Percentiles rank a stretch among this genome's conserved stretches.
Evolutionary conservation across 2,888 invertebrate species (phyloP).

Genomic region (Agonopterix arenella): DNA sequence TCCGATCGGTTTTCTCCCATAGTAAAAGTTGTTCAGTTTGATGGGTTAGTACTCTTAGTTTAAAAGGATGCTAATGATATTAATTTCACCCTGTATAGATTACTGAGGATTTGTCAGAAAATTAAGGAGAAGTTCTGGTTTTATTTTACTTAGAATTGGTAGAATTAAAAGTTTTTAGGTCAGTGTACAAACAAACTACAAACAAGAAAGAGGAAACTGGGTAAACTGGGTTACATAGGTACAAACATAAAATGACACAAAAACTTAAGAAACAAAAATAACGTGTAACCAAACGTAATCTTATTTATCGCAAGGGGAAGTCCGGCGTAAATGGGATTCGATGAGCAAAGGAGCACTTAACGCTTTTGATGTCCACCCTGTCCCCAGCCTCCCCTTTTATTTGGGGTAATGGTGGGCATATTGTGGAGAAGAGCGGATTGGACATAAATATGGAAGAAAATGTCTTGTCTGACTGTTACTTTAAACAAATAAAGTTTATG

Average conservation of each 20-base stretch:
- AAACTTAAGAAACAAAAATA: slow-evolving; percentile 5
- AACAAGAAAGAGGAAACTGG: too few species aligned
- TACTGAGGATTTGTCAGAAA: too few species aligned
- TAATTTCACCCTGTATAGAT: too few species aligned
- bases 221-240: too few species aligned
- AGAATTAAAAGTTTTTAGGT: too few species aligned
- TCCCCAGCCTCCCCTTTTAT: slow-evolving; percentile 45
- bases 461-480: slow-evolving; percentile 1
- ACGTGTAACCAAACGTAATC: slow-evolving; percentile 48
- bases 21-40: too few species aligned
- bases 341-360: slow-evolving; percentile 69
- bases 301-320: slow-evolving; percentile 67
- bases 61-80: too few species aligned
- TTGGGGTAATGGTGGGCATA: slow-evolving; percentile 15
- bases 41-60: too few species aligned
- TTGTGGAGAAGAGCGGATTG: slow-evolving; percentile 12
- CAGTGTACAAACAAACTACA: too few species aligned
- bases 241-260: slow-evolving; percentile 9
- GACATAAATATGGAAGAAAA: neutral
- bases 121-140: too few species aligned
- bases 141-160: too few species aligned
- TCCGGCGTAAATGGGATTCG: slow-evolving; percentile 54
- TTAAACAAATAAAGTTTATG: neutral
- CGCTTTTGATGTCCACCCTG: slow-evolving; percentile 71
- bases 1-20: too few species aligned